Percentiles rank a stretch among this genome's conserved stretches.
phyloP scores from a whole-genome alignment of 2,113 vertebrate genomes.

The Hypomesus transpacificus region DNA sequence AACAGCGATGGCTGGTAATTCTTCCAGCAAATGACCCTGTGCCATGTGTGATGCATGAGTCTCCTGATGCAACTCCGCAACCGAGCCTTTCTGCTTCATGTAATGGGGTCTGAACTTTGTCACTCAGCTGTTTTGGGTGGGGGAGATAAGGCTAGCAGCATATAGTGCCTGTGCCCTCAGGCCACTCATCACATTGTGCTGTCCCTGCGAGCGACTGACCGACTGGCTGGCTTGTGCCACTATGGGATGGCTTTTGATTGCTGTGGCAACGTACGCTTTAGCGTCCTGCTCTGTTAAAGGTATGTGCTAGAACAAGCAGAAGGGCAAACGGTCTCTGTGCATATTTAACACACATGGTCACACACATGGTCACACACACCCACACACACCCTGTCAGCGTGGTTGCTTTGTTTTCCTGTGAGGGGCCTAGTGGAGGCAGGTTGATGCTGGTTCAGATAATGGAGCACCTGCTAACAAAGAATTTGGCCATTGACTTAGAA shows the following conservation, averaged over 20 bases:
- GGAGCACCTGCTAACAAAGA: background rate
- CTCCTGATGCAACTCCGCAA: background rate
- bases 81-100: constrained; percentile 27
- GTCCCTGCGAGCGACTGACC: constrained; percentile 44
- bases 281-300: constrained; percentile 65
- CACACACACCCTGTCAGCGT: constrained; percentile 12
- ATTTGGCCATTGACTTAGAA: background rate
- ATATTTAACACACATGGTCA: constrained; percentile 3
- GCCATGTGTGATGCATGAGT: background rate
- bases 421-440: background rate
- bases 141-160: constrained; percentile 36
- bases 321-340: constrained; percentile 19
- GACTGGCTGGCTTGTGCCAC: constrained; percentile 35
- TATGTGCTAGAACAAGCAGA: constrained; percentile 67
- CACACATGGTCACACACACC: background rate
- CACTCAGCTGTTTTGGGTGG: constrained; percentile 48
- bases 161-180: constrained; percentile 47
- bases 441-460: constrained; percentile 4
- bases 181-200: constrained; percentile 54
- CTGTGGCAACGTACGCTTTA: constrained; percentile 67
- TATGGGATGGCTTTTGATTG: constrained; percentile 70
- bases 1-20: background rate
- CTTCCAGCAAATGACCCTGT: background rate
- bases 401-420: constrained; percentile 21
- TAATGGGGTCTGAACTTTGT: constrained; percentile 44